Conservation (phyloP, 2,888 invertebrate species). For the Lasioglossum morio region DNA sequence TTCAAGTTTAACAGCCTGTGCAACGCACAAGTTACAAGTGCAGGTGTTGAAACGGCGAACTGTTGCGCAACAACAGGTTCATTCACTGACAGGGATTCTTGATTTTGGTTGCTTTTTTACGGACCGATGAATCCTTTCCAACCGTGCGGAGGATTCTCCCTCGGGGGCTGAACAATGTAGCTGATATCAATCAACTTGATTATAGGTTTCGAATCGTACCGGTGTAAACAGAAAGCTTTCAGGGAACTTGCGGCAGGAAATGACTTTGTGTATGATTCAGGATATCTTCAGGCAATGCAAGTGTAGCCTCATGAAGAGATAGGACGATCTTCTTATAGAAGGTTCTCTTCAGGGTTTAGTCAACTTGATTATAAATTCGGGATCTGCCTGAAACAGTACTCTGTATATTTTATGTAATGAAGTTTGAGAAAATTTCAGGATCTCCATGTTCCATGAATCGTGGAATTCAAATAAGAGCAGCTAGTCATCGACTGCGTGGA, state of each 20-base stretch:
- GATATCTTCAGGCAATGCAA: not conserved
- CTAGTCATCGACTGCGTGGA: not conserved
- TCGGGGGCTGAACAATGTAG: not conserved
- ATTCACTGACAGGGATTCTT: not conserved
- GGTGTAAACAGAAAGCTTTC: not conserved
- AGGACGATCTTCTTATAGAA: no score
- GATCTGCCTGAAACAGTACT: no score
- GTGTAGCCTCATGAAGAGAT: no score
- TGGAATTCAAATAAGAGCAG: not conserved
- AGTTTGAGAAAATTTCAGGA: no score
- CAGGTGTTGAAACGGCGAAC: not conserved
- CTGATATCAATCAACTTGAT: not conserved
- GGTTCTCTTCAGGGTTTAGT: no score
- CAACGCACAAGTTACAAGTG: not conserved
- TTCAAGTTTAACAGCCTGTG: not conserved
- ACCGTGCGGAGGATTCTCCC: not conserved
- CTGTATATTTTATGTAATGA: no score
- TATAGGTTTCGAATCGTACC: not conserved
- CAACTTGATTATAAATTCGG: no score
- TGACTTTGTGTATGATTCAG: not conserved
- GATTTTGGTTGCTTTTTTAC: not conserved
- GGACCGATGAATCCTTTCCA: not conserved
- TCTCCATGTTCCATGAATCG: not conserved
- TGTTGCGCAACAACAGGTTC: conserved; percentile 2
- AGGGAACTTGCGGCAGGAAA: not conserved